Evolutionary conservation across 1,140 invertebrate species (phyloP).

Genomic region (Reticulitermes speratus): DNA sequence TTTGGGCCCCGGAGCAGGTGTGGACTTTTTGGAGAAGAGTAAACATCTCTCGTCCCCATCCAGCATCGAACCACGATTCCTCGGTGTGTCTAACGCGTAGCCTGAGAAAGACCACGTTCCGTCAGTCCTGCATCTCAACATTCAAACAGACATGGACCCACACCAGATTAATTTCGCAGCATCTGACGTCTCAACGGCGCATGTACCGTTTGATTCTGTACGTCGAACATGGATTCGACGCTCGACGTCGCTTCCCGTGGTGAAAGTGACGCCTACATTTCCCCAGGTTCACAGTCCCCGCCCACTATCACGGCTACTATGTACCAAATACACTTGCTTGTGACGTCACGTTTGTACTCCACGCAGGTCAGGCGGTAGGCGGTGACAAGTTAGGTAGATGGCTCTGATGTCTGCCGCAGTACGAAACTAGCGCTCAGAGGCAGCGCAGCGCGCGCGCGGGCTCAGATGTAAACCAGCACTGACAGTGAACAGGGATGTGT

Average conservation of each 20-base stretch:
- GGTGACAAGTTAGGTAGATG: neutral
- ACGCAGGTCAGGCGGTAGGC: neutral
- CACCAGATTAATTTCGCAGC: neutral
- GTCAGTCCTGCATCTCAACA: neutral
- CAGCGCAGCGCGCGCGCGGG: neutral
- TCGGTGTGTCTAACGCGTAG: too few relatives aligned
- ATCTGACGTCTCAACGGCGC: neutral
- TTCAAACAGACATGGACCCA: neutral
- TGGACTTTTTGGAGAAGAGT: too few relatives aligned
- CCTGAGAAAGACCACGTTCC: neutral
- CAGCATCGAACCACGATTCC: too few relatives aligned
- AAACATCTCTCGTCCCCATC: too few relatives aligned
- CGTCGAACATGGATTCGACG: neutral
- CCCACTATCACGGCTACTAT: neutral
- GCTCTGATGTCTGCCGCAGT: neutral
- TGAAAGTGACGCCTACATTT: conserved; percentile 11
- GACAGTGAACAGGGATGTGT: neutral
- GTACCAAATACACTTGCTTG: neutral
- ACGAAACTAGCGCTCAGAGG: neutral
- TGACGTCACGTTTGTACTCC: neutral
- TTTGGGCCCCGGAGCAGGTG: too few relatives aligned
- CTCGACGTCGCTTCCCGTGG: neutral
- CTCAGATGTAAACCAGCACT: neutral
- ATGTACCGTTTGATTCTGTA: neutral
- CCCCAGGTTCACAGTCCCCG: neutral